Base-by-base conservation (phyloP, 2,113 vertebrate genomes). In the Lampris incognitus region DNA sequence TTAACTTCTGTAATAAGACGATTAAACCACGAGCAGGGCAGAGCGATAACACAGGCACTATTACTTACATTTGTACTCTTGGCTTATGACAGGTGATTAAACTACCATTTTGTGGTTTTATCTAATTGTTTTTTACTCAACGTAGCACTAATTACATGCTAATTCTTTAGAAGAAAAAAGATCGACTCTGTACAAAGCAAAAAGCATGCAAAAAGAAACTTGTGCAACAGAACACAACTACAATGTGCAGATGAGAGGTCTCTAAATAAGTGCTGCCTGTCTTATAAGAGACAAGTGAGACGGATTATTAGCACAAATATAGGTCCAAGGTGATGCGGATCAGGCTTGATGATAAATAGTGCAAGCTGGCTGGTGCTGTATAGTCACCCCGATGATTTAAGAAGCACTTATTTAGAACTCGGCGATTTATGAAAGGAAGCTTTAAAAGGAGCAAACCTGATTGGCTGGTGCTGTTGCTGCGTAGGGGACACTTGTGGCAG, bases 391-490 rank as follows among this genome's bases (percentile, higher is more conserved):
- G 69, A 73, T 63, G 79, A 88, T 87, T 79, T 78, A 91, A 81
- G 81, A 89, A 95, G 96, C 95, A 96, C 96, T 96, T 95, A 96
- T 96, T 96, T 95, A 95, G 95, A 97, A 96, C 96, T 97, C 82
- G 82, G 89, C 85, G 79, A 94, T 96, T 91, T 81, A 95, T 96
- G 96, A 98, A 95, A 97, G 96, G 97, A 97, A 97, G 96, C 97
- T 97, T 97, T 96, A 84, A 97, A 97, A 97, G 95, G 95, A 96
- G 96, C 96, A 97, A 97, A 97, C 96, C 96, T 97, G 96, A 97
- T 97, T 97, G 95, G 96, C 96, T 96, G 96, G 93, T 95, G 96
- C 50, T 67, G 65, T 40, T 52, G 50, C 95, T 94, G 96, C 96
- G 96, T 97, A 97, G 96, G 96, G 96, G 93, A 95, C 94, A 95